Conservation (phyloP, 2,797 vertebrate genomes). For the Enteromius viviparus region DNA sequence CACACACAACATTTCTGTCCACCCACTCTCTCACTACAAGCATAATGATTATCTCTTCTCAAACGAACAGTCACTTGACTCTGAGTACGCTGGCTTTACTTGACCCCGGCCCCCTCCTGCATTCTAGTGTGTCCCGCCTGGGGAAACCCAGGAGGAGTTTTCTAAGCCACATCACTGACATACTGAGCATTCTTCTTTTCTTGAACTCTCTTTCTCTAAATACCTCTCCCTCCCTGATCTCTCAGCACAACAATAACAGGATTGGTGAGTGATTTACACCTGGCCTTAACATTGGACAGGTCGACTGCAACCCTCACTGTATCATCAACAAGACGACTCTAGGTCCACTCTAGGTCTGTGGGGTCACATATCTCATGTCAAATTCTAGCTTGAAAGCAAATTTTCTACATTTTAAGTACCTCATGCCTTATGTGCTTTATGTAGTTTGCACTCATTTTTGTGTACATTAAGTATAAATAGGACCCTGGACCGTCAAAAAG, state of each 20-base stretch:
- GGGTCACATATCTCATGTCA: not conserved
- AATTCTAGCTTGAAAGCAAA: not conserved
- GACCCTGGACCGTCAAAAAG: too few species aligned
- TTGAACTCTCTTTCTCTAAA: constrained; percentile 62
- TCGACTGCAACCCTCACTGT: not conserved
- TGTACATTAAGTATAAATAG: not conserved
- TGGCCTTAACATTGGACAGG: constrained; percentile 35
- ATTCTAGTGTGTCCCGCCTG: constrained; percentile 47
- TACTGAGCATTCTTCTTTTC: constrained; percentile 75
- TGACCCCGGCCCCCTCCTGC: constrained; percentile 5
- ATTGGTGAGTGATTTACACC: constrained; percentile 46
- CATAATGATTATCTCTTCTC: constrained; percentile 36
- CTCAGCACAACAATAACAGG: constrained; percentile 58
- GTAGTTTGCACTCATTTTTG: constrained; percentile 10
- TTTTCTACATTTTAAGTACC: not conserved
- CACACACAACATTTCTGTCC: constrained; percentile 38
- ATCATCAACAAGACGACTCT: not conserved
- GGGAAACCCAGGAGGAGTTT: constrained; percentile 60
- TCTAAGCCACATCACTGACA: constrained; percentile 69
- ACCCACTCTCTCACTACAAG: constrained; percentile 35
- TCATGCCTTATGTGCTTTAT: not conserved
- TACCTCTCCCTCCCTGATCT: constrained; percentile 59
- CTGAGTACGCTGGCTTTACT: constrained; percentile 7
- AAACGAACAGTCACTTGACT: constrained; percentile 14
- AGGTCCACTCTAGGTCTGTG: not conserved